phyloP scores from a whole-genome alignment of 2,113 vertebrate genomes.

The Muntiacus muntjak region DNA sequence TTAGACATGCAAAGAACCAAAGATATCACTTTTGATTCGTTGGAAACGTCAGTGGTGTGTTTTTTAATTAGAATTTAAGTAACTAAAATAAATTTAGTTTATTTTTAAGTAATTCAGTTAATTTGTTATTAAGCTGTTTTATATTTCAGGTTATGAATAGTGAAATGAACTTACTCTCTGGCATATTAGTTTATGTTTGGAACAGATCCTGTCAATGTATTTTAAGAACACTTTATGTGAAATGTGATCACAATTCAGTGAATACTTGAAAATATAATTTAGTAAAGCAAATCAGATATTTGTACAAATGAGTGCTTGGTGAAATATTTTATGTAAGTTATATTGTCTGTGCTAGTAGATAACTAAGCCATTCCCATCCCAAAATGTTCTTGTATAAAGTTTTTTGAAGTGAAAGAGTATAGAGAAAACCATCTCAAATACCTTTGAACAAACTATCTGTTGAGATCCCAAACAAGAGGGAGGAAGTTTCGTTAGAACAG shows the following conservation, averaged over 20 bases:
- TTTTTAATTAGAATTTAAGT: constrained; percentile 18
- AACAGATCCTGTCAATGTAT: not conserved
- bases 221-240: not conserved
- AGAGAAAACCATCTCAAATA: not conserved
- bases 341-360: not conserved
- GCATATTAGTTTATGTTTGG: not conserved
- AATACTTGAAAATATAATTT: constrained; percentile 33
- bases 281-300: constrained; percentile 12
- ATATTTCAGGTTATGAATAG: not conserved
- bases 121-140: not conserved
- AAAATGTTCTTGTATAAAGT: not conserved
- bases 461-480: not conserved
- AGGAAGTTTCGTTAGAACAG: not conserved
- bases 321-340: constrained; percentile 13
- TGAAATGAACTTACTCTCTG: constrained; percentile 7
- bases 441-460: not conserved
- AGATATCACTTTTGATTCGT: not conserved
- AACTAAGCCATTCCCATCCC: not conserved
- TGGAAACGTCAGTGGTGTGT: not conserved
- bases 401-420: not conserved
- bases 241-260: not conserved
- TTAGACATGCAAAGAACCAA: not conserved
- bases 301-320: not conserved
- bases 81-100: not conserved
- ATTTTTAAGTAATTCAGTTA: not conserved